These are phyloP conservation scores for Bursaphelenchus mucronatus DNA, from an alignment of 1,140 invertebrate genomes.

Conservation along the genomic window DNA sequence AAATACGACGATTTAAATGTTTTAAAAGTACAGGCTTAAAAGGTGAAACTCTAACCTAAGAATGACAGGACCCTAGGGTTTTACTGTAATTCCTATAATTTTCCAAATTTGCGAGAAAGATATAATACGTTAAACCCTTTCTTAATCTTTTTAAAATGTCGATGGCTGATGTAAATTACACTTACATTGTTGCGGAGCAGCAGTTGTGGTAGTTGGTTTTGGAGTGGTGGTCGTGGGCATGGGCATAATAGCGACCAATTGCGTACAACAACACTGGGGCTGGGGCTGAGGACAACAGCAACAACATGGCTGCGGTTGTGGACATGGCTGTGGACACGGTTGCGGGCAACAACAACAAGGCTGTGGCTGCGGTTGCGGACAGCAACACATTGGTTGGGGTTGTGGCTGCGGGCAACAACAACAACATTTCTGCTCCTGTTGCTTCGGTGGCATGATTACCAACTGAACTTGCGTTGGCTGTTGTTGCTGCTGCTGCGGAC, in stretches of 20 bases:
- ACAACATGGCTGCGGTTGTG: slow-evolving; percentile 2
- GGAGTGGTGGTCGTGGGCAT: slow-evolving; percentile 11
- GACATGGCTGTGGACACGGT: background rate
- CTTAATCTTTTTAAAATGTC: background rate
- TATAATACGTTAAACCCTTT: background rate
- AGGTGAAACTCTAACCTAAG: background rate
- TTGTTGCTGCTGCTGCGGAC: slow-evolving; percentile 8
- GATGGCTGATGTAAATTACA: background rate
- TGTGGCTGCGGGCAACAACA: slow-evolving; percentile 2
- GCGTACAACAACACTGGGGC: slow-evolving; percentile 8
- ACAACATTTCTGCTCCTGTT: too few relatives aligned
- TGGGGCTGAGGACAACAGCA: background rate
- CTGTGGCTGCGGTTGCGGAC: slow-evolving; percentile 14
- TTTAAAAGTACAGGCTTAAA: background rate
- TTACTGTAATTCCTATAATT: background rate
- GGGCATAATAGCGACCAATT: slow-evolving; percentile 8
- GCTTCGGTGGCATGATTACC: too few relatives aligned
- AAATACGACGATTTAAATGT: background rate
- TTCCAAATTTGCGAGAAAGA: background rate
- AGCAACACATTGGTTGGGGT: slow-evolving; percentile 14
- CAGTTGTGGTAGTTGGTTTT: background rate
- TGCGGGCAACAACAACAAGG: slow-evolving; percentile 8
- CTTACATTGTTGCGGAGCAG: slow-evolving; percentile 13
- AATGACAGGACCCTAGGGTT: background rate
- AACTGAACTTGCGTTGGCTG: background rate